These are phyloP conservation scores for Drosophila saltans DNA, from an alignment of 1,140 invertebrate genomes.

Conservation along the genomic window DNA sequence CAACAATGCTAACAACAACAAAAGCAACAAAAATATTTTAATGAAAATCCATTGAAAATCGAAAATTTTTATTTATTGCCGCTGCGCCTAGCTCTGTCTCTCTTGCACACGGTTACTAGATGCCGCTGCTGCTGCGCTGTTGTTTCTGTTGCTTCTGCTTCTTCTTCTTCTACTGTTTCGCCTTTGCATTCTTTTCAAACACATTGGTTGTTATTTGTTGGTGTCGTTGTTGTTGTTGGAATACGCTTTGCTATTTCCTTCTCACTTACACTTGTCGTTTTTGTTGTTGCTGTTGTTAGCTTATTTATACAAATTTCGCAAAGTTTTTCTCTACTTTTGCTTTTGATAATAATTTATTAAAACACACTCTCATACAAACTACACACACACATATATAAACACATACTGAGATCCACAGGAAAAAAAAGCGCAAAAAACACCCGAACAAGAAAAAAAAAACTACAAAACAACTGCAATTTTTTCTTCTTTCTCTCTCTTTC, in stretches of 20 bases:
- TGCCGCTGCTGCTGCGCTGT: slow-evolving; percentile 34
- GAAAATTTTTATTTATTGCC: slow-evolving; percentile 30
- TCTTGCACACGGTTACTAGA: slow-evolving; percentile 21
- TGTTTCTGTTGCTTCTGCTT: slow-evolving; percentile 11
- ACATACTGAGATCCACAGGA: slow-evolving; percentile 5
- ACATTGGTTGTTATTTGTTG: slow-evolving; percentile 36
- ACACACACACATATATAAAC: slow-evolving; percentile 30
- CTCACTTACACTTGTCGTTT: slow-evolving; percentile 55
- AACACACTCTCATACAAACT: slow-evolving; percentile 38
- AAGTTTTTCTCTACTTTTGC: slow-evolving; percentile 33
- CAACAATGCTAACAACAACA: slow-evolving; percentile 22
- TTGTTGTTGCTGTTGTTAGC: slow-evolving; percentile 30
- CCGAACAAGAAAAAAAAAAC: slow-evolving; percentile 34
- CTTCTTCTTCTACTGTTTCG: neutral
- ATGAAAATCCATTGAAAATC: slow-evolving; percentile 21
- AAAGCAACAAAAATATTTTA: slow-evolving; percentile 32
- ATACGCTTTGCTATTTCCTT: slow-evolving; percentile 13
- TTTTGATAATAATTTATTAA: slow-evolving; percentile 65
- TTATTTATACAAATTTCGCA: slow-evolving; percentile 38
- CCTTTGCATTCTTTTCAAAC: slow-evolving; percentile 33
- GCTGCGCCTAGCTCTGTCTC: slow-evolving; percentile 20
- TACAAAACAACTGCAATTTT: slow-evolving; percentile 4
- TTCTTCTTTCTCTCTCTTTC: too few relatives aligned
- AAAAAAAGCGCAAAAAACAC: slow-evolving; percentile 19
- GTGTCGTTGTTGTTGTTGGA: slow-evolving; percentile 3